Evolutionary conservation across 2,113 vertebrate genomes (phyloP), one percentile per base, ranked within the genome.

Genomic region (Platycercus adscitus): DNA sequence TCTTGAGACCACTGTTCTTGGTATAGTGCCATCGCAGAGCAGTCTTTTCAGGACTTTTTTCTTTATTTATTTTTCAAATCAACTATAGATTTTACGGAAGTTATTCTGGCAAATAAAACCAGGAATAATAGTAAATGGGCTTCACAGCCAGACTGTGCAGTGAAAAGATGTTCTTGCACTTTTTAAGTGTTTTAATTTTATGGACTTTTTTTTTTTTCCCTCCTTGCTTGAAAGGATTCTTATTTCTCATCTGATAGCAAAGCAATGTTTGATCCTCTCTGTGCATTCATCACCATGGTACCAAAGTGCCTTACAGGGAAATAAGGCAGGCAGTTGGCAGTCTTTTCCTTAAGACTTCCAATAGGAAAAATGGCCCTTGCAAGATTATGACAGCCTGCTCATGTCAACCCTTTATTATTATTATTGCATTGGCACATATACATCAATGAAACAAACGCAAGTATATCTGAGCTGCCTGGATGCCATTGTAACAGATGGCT

Each of bases 401-500:
- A 10, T 60, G 50, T 83, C 66, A 93, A 49, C 56, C 24, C 52
- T 12, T 61, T 73, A 68, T 66, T 11, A 16, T 69, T 75, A 23
- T 23, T 75, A 65, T 44, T 91, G 28, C 43, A 28, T 13, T 86
- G 91, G 60, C 18, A 53, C 24, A 25, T n/a, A 35, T 11, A 26
- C 55, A 63, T 84, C 44, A 41, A 10, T 80, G 72, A 72, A 77
- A 33, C 26, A 89, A 93, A 55, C 56, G 21, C 70, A 52, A 14
- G 8, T 79, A 73, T 69, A 75, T 96, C 53, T 28, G 43, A 73
- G 14, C 61, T 41, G 60, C 77, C 86, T 91, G 79, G 49, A 39
- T 91, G 93, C 53, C 84, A 64, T 58, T 37, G 17, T 66, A 93
- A 77, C 94, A 97, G 96, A 94, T 64, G 95, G 75, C 24, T 81